Evolutionary conservation across 2,113 vertebrate genomes (phyloP).

Genomic region (Noturus placidus): DNA sequence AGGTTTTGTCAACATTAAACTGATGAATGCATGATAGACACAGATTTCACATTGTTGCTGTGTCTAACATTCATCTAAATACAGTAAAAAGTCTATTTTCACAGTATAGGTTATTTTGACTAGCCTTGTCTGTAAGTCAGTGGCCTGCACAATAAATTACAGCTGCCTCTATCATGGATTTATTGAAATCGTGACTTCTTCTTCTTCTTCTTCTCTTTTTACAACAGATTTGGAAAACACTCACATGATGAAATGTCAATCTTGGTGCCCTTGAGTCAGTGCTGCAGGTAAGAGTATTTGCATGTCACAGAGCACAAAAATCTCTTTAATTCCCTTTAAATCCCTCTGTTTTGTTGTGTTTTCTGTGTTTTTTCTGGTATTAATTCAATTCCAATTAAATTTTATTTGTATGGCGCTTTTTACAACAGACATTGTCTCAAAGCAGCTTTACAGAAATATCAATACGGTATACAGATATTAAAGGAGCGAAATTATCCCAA

Average conservation of each 20-base stretch:
- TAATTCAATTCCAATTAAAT: too few species aligned
- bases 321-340: neutral
- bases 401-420: too few species aligned
- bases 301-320: neutral
- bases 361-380: neutral
- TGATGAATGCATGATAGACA: neutral
- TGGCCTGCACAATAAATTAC: neutral
- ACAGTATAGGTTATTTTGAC: neutral
- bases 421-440: too few species aligned
- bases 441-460: too few species aligned
- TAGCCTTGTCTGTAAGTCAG: neutral
- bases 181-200: neutral
- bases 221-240: constrained; percentile 90
- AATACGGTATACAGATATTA: too few species aligned
- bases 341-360: neutral
- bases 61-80: neutral
- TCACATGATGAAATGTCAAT: constrained; percentile 95
- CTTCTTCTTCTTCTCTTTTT: neutral
- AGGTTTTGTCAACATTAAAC: neutral
- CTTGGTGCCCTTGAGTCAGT: constrained; percentile 92
- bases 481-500: too few species aligned
- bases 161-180: neutral
- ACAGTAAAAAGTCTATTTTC: neutral
- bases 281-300: constrained; percentile 83
- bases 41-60: neutral